Base-by-base conservation (phyloP, 2,113 vertebrate species). In the Herpetotheres cachinnans region DNA sequence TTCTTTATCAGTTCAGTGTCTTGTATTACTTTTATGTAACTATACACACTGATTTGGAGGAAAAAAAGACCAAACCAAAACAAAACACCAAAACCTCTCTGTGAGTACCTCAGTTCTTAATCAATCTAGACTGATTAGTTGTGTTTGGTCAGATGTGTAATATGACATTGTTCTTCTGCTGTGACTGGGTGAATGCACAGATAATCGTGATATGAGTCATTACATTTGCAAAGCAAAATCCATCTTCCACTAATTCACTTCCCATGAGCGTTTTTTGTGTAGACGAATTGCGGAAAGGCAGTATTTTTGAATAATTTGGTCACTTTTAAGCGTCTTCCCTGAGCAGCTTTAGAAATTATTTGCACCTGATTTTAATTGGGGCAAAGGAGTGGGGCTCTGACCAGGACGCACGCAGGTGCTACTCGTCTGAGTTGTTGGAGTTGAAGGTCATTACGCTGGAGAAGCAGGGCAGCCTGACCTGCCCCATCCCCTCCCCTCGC, bases 171-270 rank as follows among this genome's bases (percentile, higher is more conserved):
- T 91, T 96, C 69, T 94, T 63, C 81, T 93, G 62, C 81, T 94
- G 52, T 65, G 74, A 82, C 32, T 77, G 67, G 59, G 70, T 85
- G 74, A 94, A 89, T 85, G 58, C 91, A 87, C 84, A 83, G 84
- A 56, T 87, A 88, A 87, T 87, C 58, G 16, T 38, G 38, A 58
- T 73, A 89, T 70, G 89, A 95, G 94, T 95, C 91, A 87, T 90
- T 95, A 90, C 54, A 72, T 87, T 93, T 93, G 78, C 83, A 95
- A 95, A 95, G 77, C 65, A 95, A 95, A 93, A 89, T 79, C 69
- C 46, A 72, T 96, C 94, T 97, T 91, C 70, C 76, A 91, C 49
- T 38, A 69, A 61, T 84, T 82, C 36, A 34, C 61, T 83, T 89
- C 54, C 77, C 25, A 42, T 40, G 77, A 95, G 69, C 19, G 18